phyloP scores from a whole-genome alignment of 2,797 vertebrate genomes.

The Somateria mollissima region DNA sequence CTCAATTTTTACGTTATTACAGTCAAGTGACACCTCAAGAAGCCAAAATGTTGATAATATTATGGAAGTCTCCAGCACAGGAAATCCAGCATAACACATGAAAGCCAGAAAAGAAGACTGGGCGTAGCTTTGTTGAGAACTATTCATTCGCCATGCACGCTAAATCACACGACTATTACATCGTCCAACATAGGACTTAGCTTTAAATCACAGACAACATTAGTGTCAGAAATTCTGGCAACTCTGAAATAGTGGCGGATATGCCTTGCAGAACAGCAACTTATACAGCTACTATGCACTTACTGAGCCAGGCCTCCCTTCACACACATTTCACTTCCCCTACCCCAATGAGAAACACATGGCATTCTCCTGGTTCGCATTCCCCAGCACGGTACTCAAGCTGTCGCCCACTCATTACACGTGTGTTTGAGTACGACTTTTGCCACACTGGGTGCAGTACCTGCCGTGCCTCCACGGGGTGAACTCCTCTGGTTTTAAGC shows the following conservation, averaged over 20 bases:
- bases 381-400: neutral
- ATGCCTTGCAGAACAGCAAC: neutral
- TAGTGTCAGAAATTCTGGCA: neutral
- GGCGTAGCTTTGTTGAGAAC: neutral
- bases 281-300: neutral
- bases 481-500: neutral
- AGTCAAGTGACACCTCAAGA: neutral
- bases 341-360: neutral
- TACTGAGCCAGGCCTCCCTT: neutral
- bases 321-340: neutral
- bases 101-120: neutral
- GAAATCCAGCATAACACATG: neutral
- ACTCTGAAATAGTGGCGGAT: neutral
- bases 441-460: neutral
- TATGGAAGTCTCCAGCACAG: neutral
- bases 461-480: accelerated
- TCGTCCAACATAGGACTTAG: neutral
- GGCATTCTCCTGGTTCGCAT: neutral
- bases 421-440: accelerated
- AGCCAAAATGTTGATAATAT: neutral
- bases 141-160: neutral
- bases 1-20: neutral
- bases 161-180: neutral
- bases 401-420: neutral
- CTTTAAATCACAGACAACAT: neutral